Percentiles rank a stretch among this genome's conserved stretches.
These are phyloP conservation scores for Anguilla japonica DNA, from an alignment of 2,113 vertebrate species.

Conservation along the genomic window DNA sequence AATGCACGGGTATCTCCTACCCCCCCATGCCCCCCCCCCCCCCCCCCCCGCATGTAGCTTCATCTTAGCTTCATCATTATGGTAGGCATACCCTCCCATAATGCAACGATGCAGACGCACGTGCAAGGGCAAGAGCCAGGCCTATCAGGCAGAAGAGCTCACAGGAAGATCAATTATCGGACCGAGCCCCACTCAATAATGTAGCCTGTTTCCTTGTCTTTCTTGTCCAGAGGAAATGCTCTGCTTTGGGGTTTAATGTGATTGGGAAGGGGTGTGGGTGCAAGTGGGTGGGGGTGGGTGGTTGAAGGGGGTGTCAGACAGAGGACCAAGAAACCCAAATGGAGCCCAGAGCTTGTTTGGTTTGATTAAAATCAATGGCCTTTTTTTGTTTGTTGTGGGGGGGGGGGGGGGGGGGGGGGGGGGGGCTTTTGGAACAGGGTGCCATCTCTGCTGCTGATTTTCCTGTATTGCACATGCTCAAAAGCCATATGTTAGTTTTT, in stretches of 20 bases:
- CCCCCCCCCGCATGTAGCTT: no score
- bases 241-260: background rate
- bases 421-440: background rate
- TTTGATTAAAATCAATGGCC: background rate
- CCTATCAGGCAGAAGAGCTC: background rate
- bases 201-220: background rate
- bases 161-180: background rate
- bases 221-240: background rate
- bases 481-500: background rate
- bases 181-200: background rate
- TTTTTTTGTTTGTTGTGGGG: no score
- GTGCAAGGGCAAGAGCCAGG: background rate
- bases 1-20: no score
- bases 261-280: background rate
- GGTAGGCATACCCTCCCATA: no score
- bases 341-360: background rate
- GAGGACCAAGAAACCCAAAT: no score
- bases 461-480: background rate
- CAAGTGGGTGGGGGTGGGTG: background rate
- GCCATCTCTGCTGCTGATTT: background rate
- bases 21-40: no score
- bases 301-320: background rate
- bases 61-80: no score
- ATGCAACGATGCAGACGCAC: background rate
- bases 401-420: no score